Evolutionary conservation across 2,113 vertebrate species (phyloP).

Genomic region (Chinchilla lanigera): DNA sequence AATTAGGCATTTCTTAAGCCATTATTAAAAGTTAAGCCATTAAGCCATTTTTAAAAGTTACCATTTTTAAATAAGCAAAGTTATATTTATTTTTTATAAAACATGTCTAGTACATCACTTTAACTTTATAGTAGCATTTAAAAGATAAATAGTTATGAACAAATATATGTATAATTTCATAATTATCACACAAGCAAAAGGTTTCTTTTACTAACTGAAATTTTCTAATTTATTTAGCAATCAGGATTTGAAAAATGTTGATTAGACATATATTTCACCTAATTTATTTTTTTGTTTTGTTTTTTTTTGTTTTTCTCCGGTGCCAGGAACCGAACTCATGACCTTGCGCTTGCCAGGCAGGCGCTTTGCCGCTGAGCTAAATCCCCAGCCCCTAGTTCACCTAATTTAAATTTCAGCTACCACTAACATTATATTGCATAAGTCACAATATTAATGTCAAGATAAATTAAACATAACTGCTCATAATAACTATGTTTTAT

Average conservation of each 20-base stretch:
- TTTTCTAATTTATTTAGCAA: neutral
- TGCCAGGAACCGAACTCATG: no score
- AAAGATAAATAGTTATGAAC: neutral
- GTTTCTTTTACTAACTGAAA: neutral
- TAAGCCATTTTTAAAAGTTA: no score
- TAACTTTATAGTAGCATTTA: neutral
- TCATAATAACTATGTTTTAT: neutral
- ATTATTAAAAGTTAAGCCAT: no score
- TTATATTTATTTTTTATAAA: neutral
- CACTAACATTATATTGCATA: neutral
- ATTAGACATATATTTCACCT: neutral
- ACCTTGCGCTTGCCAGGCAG: no score
- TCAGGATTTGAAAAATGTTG: neutral
- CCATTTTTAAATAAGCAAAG: neutral
- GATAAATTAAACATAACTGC: neutral
- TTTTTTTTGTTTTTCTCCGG: no score
- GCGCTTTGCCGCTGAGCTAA: no score
- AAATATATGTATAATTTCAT: neutral
- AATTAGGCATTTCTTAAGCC: no score
- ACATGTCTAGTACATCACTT: neutral
- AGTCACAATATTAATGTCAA: neutral
- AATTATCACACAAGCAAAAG: neutral
- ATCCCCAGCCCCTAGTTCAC: no score
- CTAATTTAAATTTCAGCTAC: neutral
- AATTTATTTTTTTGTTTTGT: no score